Conservation (phyloP, 2,888 invertebrate species). For the Coelopa pilipes region DNA sequence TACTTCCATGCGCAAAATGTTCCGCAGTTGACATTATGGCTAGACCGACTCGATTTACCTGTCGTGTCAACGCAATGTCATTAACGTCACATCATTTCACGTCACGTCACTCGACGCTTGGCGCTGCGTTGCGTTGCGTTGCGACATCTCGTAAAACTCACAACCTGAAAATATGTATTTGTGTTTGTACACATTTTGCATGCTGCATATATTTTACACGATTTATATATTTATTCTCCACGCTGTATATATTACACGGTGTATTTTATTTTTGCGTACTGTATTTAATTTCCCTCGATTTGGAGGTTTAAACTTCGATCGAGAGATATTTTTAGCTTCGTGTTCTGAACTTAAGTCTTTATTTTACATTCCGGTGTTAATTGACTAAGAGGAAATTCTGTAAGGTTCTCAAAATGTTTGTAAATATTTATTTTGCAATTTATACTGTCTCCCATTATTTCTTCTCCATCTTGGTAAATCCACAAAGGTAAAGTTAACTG, state of each 20-base stretch:
- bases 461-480: too few relatives aligned
- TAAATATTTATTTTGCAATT: too few relatives aligned
- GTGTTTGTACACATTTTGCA: not conserved
- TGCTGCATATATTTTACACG: not conserved
- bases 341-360: not conserved
- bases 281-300: not conserved
- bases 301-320: not conserved
- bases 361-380: constrained; percentile 18
- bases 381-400: not conserved
- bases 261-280: too few relatives aligned
- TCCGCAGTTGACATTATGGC: too few relatives aligned
- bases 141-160: not conserved
- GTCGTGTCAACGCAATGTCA: not conserved
- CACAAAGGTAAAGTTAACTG: too few relatives aligned
- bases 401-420: too few relatives aligned
- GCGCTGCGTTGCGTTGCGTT: too few relatives aligned
- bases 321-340: not conserved
- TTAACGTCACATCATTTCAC: constrained; percentile 7
- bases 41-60: not conserved
- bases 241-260: too few relatives aligned
- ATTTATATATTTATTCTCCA: too few relatives aligned
- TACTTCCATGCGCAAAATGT: too few relatives aligned
- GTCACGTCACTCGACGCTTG: too few relatives aligned
- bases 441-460: too few relatives aligned
- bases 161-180: not conserved